Evolutionary conservation across 2,888 invertebrate genomes (phyloP).

Genomic region (Trachelus tabidus): DNA sequence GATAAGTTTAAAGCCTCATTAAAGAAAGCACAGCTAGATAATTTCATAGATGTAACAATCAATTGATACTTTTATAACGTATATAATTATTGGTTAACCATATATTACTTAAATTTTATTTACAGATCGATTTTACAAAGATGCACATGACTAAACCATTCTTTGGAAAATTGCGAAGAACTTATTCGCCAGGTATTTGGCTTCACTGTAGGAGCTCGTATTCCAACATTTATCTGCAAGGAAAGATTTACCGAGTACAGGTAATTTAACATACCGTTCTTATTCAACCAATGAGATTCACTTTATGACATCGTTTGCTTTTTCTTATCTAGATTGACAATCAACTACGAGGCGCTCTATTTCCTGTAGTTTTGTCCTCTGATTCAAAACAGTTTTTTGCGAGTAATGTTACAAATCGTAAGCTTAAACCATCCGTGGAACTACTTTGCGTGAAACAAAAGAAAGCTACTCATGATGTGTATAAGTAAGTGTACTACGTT

Average conservation of each 20-base stretch:
- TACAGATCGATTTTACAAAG: slow-evolving; percentile 80
- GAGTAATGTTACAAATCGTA: slow-evolving; percentile 45
- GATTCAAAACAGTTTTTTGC: slow-evolving; percentile 65
- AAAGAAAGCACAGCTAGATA: slow-evolving; percentile 80
- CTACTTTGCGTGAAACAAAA: slow-evolving; percentile 53
- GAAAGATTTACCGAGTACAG: slow-evolving; percentile 75
- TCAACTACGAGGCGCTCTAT: slow-evolving; percentile 77
- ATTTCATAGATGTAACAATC: slow-evolving; percentile 73
- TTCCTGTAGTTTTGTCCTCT: slow-evolving; percentile 76
- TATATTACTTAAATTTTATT: not conserved
- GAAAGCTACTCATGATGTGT: slow-evolving; percentile 48
- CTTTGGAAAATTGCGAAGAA: slow-evolving; percentile 80
- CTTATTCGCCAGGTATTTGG: slow-evolving; percentile 81
- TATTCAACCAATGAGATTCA: not conserved
- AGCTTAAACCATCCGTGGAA: slow-evolving; percentile 54
- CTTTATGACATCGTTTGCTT: not conserved
- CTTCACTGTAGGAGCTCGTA: slow-evolving; percentile 78
- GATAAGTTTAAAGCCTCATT: slow-evolving; percentile 79
- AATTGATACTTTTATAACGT: too few species aligned
- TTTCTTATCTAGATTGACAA: slow-evolving; percentile 78
- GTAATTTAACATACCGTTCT: slow-evolving; percentile 46
- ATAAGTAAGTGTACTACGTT: slow-evolving; percentile 42
- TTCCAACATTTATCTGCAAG: slow-evolving; percentile 75
- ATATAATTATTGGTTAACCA: too few species aligned
- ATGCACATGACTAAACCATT: slow-evolving; percentile 91